Percentiles rank a stretch among this genome's conserved stretches.
Evolutionary conservation across 2,113 vertebrate species (phyloP).

Genomic region (Perca flavescens): DNA sequence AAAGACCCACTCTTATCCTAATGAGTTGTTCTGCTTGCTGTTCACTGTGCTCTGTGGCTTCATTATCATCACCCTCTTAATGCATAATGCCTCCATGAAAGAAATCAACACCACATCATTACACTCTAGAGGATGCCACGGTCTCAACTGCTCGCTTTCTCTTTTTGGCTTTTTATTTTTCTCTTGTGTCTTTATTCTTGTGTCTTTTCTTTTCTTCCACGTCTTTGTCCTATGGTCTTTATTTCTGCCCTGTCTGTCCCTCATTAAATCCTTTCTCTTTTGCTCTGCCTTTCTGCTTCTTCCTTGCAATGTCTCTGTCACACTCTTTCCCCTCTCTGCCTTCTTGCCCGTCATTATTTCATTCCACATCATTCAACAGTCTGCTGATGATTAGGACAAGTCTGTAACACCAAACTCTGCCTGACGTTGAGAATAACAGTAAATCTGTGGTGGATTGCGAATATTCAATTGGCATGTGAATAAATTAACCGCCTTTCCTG

Average conservation of each 20-base stretch:
- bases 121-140: slow-evolving; percentile 48
- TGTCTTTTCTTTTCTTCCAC: background rate
- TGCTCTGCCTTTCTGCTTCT: background rate
- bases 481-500: slow-evolving; percentile 43
- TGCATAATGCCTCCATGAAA: slow-evolving; percentile 65
- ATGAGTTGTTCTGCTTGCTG: slow-evolving; percentile 72
- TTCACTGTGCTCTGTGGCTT: slow-evolving; percentile 59
- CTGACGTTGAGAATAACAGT: slow-evolving; percentile 54
- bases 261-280: slow-evolving; percentile 34
- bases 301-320: slow-evolving; percentile 34
- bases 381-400: slow-evolving; percentile 46
- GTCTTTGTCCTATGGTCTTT: background rate
- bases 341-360: slow-evolving; percentile 34
- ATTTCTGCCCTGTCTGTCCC: background rate
- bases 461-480: slow-evolving; percentile 40
- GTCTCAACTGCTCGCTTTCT: slow-evolving; percentile 19
- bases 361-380: slow-evolving; percentile 28
- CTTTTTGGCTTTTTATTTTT: slow-evolving; percentile 27
- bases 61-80: slow-evolving; percentile 77
- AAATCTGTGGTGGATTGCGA: slow-evolving; percentile 43
- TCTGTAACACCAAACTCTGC: slow-evolving; percentile 29
- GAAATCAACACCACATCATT: slow-evolving; percentile 76
- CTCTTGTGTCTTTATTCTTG: slow-evolving; percentile 1
- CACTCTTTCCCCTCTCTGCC: background rate
- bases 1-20: slow-evolving; percentile 57